A percentile compares a stretch with the other conserved stretches of the same genome.
Evolutionary conservation across 2,113 vertebrate genomes (phyloP).

Genomic region (Channa argus): DNA sequence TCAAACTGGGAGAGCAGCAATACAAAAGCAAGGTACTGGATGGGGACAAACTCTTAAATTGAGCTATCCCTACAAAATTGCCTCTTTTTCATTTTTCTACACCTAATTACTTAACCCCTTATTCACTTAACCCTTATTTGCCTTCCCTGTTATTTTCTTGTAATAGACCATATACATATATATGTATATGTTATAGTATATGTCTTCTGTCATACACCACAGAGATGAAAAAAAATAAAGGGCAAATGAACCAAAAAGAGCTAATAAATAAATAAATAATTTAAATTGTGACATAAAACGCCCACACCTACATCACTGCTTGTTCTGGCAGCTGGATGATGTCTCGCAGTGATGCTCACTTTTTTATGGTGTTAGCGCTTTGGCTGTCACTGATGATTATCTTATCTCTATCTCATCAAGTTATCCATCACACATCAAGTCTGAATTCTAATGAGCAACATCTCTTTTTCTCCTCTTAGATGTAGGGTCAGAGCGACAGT

Average conservation of each 20-base stretch:
- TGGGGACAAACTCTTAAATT: neutral
- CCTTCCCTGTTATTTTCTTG: neutral
- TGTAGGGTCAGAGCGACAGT: neutral
- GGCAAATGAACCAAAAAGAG: no score
- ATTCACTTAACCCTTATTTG: neutral
- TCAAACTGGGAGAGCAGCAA: constrained; percentile 92
- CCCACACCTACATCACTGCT: neutral
- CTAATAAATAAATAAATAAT: no score
- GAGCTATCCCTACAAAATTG: neutral
- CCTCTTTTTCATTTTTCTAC: neutral
- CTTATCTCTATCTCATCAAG: constrained; percentile 19
- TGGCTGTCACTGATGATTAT: constrained; percentile 23
- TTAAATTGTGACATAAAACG: no score
- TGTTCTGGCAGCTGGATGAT: constrained; percentile 42
- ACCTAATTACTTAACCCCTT: neutral
- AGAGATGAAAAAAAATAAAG: no score
- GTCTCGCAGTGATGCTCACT: constrained; percentile 28
- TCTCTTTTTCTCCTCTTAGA: neutral
- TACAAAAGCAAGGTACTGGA: constrained; percentile 93
- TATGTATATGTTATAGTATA: no score
- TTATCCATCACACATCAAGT: constrained; percentile 36
- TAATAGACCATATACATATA: neutral
- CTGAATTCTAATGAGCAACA: constrained; percentile 22
- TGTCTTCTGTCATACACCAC: no score
- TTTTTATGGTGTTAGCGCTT: constrained; percentile 12